A percentile compares a stretch with the other conserved stretches of the same genome.
These are phyloP conservation scores for Cygnus buccinator DNA, from an alignment of 2,113 vertebrate genomes.

Conservation along the genomic window DNA sequence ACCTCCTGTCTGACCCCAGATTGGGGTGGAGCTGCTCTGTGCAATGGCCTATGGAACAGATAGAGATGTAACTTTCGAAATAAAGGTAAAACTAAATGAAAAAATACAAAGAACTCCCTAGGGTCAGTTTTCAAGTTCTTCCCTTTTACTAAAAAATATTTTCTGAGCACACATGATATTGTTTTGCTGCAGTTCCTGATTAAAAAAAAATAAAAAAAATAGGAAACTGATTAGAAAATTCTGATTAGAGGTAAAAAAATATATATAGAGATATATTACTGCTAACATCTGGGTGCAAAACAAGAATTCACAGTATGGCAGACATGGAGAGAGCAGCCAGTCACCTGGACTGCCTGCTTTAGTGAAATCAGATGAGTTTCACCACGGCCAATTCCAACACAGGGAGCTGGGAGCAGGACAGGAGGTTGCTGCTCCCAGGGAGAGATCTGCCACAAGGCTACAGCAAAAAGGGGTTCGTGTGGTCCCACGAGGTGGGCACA, in stretches of 20 bases:
- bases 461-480: not conserved
- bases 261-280: not conserved
- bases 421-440: not conserved
- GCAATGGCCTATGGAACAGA: not conserved
- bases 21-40: not conserved
- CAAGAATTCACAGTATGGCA: not conserved
- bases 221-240: not conserved
- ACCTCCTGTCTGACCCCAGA: not conserved
- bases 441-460: not conserved
- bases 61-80: conserved; percentile 28
- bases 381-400: not conserved
- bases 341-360: not conserved
- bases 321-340: not conserved
- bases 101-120: not conserved
- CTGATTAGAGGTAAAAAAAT: not conserved
- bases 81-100: not conserved
- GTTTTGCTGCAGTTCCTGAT: not conserved
- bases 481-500: not conserved
- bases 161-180: not conserved
- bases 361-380: not conserved
- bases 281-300: not conserved
- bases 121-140: not conserved
- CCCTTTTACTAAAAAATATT: not conserved
- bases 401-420: not conserved
- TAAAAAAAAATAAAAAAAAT: not conserved